Evolutionary conservation across 1,140 invertebrate genomes (phyloP).

Genomic region (Drosophila chauvacae): DNA sequence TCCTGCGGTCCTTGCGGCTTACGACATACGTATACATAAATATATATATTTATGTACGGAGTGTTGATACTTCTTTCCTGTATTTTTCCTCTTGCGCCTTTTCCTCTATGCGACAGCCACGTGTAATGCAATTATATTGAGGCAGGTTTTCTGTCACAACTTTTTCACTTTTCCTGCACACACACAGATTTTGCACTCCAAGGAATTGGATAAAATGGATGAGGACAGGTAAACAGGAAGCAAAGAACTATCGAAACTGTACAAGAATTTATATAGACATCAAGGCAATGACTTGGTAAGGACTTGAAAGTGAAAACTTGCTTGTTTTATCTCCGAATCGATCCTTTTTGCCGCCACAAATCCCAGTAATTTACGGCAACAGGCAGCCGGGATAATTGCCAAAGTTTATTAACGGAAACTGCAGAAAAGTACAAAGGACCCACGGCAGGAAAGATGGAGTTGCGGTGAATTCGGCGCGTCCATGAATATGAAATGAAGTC

Average conservation of each 20-base stretch:
- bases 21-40: constrained; percentile 2
- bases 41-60: neutral
- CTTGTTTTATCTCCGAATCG: constrained; percentile 2
- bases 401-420: constrained; percentile 76
- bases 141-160: constrained; percentile 66
- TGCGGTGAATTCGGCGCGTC: constrained; percentile 58
- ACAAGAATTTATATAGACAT: constrained; percentile 11
- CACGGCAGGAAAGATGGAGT: constrained; percentile 51
- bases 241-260: constrained; percentile 16
- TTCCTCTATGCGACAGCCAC: constrained; percentile 54
- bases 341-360: constrained; percentile 17
- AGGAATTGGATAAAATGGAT: constrained; percentile 46
- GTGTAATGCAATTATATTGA: constrained; percentile 80
- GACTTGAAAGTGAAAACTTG: constrained; percentile 30
- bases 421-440: constrained; percentile 24
- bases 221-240: constrained; percentile 14
- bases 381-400: constrained; percentile 74
- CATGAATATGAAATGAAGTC: constrained; percentile 77
- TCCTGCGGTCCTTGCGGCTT: constrained; percentile 49
- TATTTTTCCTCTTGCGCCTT: constrained; percentile 27
- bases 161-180: constrained; percentile 59
- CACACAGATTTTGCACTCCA: constrained; percentile 39
- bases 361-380: constrained; percentile 59
- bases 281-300: constrained; percentile 7
- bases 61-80: constrained; percentile 5